Conservation (phyloP, 92 coral and sea anemone genomes). For the Siderastrea siderea region DNA sequence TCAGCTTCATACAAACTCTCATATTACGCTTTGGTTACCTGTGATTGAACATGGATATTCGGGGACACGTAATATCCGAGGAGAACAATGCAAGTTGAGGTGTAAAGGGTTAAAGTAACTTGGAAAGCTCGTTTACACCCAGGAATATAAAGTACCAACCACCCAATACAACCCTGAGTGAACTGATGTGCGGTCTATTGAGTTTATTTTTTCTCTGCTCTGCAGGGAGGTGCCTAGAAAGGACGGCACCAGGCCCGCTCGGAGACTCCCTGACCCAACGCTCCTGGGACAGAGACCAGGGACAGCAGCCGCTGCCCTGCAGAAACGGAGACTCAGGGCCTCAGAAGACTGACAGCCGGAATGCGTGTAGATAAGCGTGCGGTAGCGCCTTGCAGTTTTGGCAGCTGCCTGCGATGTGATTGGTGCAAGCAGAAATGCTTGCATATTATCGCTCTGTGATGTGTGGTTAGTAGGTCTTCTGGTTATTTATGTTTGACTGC, state of each 20-base stretch:
- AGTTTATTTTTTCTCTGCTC: background rate
- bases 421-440: background rate
- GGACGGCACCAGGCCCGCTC: conserved; percentile 34
- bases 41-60: no score
- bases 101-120: no score
- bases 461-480: background rate
- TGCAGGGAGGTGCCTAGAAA: conserved; percentile 3
- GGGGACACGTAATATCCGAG: no score
- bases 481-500: conserved; percentile 3
- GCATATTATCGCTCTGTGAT: background rate
- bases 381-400: background rate
- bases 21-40: no score
- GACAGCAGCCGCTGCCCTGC: conserved; percentile 87
- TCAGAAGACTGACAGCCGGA: conserved; percentile 6
- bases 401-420: background rate
- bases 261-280: conserved; percentile 50
- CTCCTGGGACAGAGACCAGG: conserved; percentile 68
- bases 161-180: no score
- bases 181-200: no score
- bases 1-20: no score
- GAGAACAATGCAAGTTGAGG: no score
- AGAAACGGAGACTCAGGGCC: conserved; percentile 69
- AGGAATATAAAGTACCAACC: no score
- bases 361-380: background rate
- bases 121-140: no score